phyloP scores from a whole-genome alignment of 1,140 invertebrate species.

The Tetramorium parvispinum region DNA sequence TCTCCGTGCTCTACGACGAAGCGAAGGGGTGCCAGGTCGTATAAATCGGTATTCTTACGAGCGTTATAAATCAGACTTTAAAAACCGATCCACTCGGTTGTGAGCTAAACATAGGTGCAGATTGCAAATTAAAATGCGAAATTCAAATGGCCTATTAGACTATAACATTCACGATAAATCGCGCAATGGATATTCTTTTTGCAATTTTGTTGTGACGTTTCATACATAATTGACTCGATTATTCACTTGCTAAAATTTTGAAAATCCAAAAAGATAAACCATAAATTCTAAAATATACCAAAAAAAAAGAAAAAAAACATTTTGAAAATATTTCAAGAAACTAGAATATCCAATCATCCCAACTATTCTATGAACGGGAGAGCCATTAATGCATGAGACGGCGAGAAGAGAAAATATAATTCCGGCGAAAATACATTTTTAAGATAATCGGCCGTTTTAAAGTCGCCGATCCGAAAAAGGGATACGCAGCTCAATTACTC shows the following conservation, averaged over 20 bases:
- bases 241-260: not conserved
- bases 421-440: slow-evolving; percentile 27
- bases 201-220: not conserved
- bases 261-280: not conserved
- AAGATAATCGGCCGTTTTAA: slow-evolving; percentile 34
- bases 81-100: not conserved
- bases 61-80: slow-evolving; percentile 26
- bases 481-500: slow-evolving; percentile 47
- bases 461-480: slow-evolving; percentile 24
- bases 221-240: not conserved
- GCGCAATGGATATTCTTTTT: not conserved
- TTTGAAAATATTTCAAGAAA: not conserved
- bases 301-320: too few relatives aligned
- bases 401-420: not conserved
- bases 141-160: not conserved
- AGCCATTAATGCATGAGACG: not conserved
- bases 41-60: slow-evolving; percentile 9
- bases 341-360: not conserved
- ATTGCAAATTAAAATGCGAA: not conserved
- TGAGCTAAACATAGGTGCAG: not conserved
- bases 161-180: not conserved
- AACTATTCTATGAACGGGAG: not conserved
- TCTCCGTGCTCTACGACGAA: not conserved
- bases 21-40: not conserved
- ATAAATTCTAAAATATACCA: too few relatives aligned